Evolutionary conservation across 1,140 invertebrate species (phyloP).

Genomic region (Caenorhabditis briggsae): DNA sequence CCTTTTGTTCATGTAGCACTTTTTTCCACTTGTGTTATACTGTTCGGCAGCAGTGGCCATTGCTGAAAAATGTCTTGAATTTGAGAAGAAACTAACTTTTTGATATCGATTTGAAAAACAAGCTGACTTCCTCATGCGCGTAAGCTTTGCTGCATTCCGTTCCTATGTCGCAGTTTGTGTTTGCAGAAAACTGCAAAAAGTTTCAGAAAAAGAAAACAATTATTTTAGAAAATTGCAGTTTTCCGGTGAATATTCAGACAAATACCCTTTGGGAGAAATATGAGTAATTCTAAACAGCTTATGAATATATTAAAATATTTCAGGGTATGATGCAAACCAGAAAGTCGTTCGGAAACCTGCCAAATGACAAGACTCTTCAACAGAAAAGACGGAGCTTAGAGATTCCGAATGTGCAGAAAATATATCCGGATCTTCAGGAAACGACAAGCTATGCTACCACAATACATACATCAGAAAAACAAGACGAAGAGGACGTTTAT

Average conservation of each 20-base stretch:
- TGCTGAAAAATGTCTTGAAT: too few species aligned
- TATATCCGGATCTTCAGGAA: slow-evolving; percentile 1
- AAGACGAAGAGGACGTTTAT: background rate
- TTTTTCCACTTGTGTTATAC: slow-evolving; percentile 23
- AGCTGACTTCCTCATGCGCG: background rate
- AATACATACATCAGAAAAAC: background rate
- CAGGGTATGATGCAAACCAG: slow-evolving; percentile 38
- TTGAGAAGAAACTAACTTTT: background rate
- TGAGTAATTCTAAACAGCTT: too few species aligned
- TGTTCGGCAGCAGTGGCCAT: slow-evolving; percentile 17
- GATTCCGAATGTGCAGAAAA: background rate
- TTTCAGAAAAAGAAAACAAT: too few species aligned
- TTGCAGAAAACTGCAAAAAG: background rate
- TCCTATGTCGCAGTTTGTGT: background rate
- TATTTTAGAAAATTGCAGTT: too few species aligned
- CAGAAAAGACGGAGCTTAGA: background rate
- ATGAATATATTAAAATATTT: background rate
- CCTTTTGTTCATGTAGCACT: slow-evolving; percentile 41
- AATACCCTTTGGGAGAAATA: too few species aligned
- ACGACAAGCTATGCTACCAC: background rate
- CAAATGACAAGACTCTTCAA: background rate
- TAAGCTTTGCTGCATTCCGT: background rate
- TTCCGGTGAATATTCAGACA: too few species aligned
- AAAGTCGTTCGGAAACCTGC: background rate
- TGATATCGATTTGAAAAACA: slow-evolving; percentile 38